Evolutionary conservation across 2,797 vertebrate genomes (phyloP).

Genomic region (Eidolon dupreanum): DNA sequence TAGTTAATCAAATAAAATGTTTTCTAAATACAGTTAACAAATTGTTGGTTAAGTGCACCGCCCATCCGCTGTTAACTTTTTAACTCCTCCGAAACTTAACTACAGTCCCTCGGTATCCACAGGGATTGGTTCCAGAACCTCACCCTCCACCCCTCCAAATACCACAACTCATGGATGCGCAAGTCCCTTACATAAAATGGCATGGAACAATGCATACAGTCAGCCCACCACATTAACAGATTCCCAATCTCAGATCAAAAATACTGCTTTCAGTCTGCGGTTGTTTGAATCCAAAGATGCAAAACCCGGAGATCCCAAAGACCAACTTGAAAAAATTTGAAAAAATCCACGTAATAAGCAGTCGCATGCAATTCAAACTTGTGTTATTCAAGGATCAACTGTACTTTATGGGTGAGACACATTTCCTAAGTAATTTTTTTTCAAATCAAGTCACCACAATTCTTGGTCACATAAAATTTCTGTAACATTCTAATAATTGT

Average conservation of each 20-base stretch:
- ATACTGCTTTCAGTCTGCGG: neutral
- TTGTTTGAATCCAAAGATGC: neutral
- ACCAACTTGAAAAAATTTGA: neutral
- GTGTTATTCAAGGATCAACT: neutral
- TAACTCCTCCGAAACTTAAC: neutral
- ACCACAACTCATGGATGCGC: neutral
- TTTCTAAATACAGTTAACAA: neutral
- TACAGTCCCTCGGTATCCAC: neutral
- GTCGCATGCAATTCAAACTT: neutral
- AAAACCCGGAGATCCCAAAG: neutral
- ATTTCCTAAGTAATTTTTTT: neutral
- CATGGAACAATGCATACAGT: neutral
- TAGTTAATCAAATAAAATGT: neutral
- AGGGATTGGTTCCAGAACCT: neutral
- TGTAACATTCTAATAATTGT: neutral
- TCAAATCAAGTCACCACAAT: neutral
- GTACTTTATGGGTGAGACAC: neutral
- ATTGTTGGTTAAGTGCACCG: neutral
- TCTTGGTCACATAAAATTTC: neutral
- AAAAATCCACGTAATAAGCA: neutral
- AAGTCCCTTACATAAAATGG: neutral
- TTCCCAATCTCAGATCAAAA: neutral
- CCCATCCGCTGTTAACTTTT: neutral
- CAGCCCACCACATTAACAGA: neutral
- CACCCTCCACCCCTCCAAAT: neutral